Evolutionary conservation across 2,888 invertebrate species (phyloP), one percentile per base, ranked within the genome.

Genomic region (Psylliodes chrysocephalus): DNA sequence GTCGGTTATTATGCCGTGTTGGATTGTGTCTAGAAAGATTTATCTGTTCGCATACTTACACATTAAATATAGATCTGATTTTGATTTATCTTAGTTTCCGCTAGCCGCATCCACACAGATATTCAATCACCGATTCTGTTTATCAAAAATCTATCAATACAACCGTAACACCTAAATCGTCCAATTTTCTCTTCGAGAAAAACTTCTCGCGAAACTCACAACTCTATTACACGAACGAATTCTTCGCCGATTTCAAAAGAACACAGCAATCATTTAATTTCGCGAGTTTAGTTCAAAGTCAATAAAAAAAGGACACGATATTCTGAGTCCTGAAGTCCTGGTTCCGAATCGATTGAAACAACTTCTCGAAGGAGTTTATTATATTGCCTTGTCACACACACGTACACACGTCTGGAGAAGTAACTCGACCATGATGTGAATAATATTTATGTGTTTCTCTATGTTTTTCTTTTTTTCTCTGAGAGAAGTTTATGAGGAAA

Each of bases 211-310:
- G 33, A 49, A 64, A 60, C 59, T 64, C 18, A 22, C 40, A 64
- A 60, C 59, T 64, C 59, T 38, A 60, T 54, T 64, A 60, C 60
- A 55, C 49, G 54, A 64, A 22, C 60, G 46, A 46, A 60, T 55
- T 46, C 55, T 47, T 55, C 55, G 22, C n/a, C 49, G 60, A 60
- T 64, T 64, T 44, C 55, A 51, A 54, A 52, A 40, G 44, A 64
- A 59, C 54, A 60, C 53, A 60, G 54, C 64, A 64, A 64, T 64
- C 53, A 64, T 60, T 60, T 60, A 40, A 52, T 64, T 60, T 55
- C 25, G 42, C 33, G 53, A 64, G 60, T 54, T 64, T 60, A 30
- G 40, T 19, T 42, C 56, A 30, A 54, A 54, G 15, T 63, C 53
- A 28, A 53, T 33, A 40, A 35, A 53, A n/a, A 59, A 59, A 42